These are phyloP conservation scores for Paedocypris sp. DNA, from an alignment of 2,113 vertebrate species.

Conservation along the genomic window DNA sequence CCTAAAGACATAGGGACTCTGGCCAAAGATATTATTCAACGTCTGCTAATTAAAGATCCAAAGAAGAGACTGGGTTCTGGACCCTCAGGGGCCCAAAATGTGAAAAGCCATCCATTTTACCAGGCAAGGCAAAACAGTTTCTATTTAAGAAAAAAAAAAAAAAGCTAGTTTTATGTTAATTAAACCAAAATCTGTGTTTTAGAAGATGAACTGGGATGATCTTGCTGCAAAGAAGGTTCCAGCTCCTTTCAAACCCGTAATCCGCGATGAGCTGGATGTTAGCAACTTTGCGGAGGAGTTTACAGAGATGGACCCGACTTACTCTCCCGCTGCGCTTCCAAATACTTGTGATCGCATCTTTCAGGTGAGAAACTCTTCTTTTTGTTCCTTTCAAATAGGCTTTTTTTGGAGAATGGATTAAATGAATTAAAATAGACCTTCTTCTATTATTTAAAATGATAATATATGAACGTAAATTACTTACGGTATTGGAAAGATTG, in stretches of 20 bases:
- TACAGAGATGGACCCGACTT: slow-evolving; percentile 97
- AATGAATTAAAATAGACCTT: no score
- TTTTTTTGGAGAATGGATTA: no score
- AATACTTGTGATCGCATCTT: slow-evolving; percentile 91
- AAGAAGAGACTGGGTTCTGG: slow-evolving; percentile 88
- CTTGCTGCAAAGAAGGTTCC: slow-evolving; percentile 84
- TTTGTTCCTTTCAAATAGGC: no score
- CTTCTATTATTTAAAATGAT: no score
- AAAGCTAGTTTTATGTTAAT: no score
- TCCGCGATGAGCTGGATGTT: slow-evolving; percentile 89
- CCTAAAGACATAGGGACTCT: slow-evolving; percentile 79
- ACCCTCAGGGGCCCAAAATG: slow-evolving; percentile 72
- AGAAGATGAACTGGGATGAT: slow-evolving; percentile 95
- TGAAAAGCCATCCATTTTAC: slow-evolving; percentile 91
- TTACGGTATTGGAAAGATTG: no score
- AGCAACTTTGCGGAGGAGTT: slow-evolving; percentile 97
- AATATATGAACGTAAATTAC: no score
- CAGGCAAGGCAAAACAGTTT: slow-evolving; percentile 74
- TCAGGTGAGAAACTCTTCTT: slow-evolving; percentile 68
- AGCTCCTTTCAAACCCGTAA: slow-evolving; percentile 89
- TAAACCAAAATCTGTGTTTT: no score
- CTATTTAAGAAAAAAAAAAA: no score
- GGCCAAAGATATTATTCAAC: slow-evolving; percentile 86
- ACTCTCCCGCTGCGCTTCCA: slow-evolving; percentile 88
- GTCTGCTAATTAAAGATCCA: slow-evolving; percentile 84